Conservation (phyloP, 2,113 vertebrate genomes). For the Dicentrarchus labrax region DNA sequence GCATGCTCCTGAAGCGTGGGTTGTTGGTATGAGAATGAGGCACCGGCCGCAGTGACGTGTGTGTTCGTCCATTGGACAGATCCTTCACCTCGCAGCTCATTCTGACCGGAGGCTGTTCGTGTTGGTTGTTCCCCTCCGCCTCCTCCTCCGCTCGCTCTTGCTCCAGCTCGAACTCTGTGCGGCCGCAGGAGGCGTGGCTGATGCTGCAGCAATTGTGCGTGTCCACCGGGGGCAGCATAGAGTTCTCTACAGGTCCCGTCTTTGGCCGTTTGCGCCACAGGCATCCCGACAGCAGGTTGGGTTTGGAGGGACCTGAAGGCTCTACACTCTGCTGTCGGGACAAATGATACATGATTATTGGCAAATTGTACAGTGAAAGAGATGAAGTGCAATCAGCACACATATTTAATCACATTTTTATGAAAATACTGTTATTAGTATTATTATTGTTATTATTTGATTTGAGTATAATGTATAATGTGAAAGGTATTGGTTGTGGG, state of each 20-base stretch:
- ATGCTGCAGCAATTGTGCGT: conserved; percentile 90
- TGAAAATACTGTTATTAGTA: too few species aligned
- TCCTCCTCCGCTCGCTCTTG: conserved; percentile 54
- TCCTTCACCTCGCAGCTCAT: conserved; percentile 88
- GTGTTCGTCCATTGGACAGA: conserved; percentile 87
- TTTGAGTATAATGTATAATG: too few species aligned
- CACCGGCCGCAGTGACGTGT: conserved; percentile 83
- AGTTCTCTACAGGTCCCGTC: conserved; percentile 81
- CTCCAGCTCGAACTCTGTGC: conserved; percentile 77
- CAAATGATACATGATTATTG: neutral
- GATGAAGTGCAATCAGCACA: neutral
- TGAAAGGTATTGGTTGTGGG: neutral
- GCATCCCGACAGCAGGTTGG: conserved; percentile 76
- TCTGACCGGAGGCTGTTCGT: conserved; percentile 51
- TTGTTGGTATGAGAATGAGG: conserved; percentile 73
- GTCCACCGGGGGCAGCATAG: conserved; percentile 81
- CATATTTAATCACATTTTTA: neutral
- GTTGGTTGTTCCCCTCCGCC: conserved; percentile 47
- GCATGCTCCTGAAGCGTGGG: conserved; percentile 86
- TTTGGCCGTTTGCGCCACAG: conserved; percentile 80
- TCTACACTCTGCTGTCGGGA: conserved; percentile 77
- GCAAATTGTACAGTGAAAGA: neutral
- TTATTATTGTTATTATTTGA: too few species aligned
- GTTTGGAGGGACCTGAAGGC: conserved; percentile 58
- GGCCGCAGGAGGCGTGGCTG: conserved; percentile 88